Base-by-base conservation (phyloP, 2,888 invertebrate species). In the Acanthoscelides obtectus region DNA sequence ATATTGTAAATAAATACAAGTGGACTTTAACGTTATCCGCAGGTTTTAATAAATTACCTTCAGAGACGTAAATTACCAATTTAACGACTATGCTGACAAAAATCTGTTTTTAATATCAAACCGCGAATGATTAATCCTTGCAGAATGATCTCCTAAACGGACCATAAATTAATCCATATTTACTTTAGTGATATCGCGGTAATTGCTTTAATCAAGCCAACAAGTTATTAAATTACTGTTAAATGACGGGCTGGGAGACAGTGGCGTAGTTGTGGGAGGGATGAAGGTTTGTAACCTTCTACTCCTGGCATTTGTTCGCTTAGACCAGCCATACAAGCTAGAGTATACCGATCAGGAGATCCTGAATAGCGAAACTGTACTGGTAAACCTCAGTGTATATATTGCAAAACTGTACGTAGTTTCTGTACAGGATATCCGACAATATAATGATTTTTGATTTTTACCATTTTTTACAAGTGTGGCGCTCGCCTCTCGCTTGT, bases 121-220 rank as follows among this genome's bases (percentile, higher is more conserved):
- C 45, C 45, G 45, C 45, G 45, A 70, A 73, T 71, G 73, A 75
- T 75, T 74, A 74, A 75, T 75, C 73, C 71, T 63, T 72, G 22
- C 68, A 72, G 70, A 72, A 72, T 70, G 70, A 74, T 71, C 72
- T 73, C 45, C 45, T 71, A 71, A 75, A 74, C 66, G 74, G 66
- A 1, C 73, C 73, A 76, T 79, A 78, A 74, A 76, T 77, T 77
- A 78, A 77, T 77, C 76, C 74, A 73, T 76, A 76, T 77, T 78
- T 79, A 74, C 73, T 77, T 73, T 78, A 77, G 73, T 77, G 77
- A 77, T 77, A 76, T 74, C 73, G 74, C 68, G 73, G 74, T 77
- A 79, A 79, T 79, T 75, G 77, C 78, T 75, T 77, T 78, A 79
- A 79, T 78, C 77, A 77, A 75, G 45, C 71, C 70, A 73, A 75